Base-by-base conservation (phyloP, 1,140 invertebrate genomes). In the Drosophila ananassae region DNA sequence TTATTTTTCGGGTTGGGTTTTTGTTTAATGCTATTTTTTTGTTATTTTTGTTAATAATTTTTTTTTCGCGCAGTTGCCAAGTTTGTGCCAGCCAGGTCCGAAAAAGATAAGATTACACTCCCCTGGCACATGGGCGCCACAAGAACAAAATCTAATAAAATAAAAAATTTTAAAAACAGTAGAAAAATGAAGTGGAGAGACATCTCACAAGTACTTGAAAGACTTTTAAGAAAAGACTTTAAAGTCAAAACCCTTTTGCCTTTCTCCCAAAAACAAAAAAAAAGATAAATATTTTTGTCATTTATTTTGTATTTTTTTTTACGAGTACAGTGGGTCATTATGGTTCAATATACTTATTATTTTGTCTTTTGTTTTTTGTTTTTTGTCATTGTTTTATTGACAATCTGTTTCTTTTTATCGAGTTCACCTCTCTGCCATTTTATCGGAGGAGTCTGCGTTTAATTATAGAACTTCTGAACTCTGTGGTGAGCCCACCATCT, bases 101-200 rank as follows among this genome's bases (percentile, higher is more conserved):
- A 44, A 44, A 17, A 10, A 47, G 73, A 76, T 76, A 76, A 76
- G 73, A 76, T 76, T 76, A 69, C 47, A 24, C 13, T 10, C 21
- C 21, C 6, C 44, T 9, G 37, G 21, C 37, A 41, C 22, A 17
- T 30, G 21, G n/a, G 10, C 32, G 34, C 34, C 34, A 37, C 34
- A 37, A 37, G 34, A 37, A 37, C 2, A 12, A 37, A 37, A 37
- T n/a, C 3, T 10, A 32, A 32, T 9, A 37, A 37, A 37, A 37
- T 12, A 37, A 37, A n/a, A 37, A 37, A 24, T 47, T 28, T 56
- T 21, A n/a, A 57, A 57, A 68, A 56, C 25, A 39, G 21, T 25
- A 47, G 17, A 46, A 46, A 21, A 1, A n/a, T 37, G 3, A n/a
- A 12, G 10, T 37, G 10, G 10, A 28, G 34, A 37, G 34, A 12